Conservation (phyloP, 2,888 invertebrate genomes). For the Exocentrus adspersus region DNA sequence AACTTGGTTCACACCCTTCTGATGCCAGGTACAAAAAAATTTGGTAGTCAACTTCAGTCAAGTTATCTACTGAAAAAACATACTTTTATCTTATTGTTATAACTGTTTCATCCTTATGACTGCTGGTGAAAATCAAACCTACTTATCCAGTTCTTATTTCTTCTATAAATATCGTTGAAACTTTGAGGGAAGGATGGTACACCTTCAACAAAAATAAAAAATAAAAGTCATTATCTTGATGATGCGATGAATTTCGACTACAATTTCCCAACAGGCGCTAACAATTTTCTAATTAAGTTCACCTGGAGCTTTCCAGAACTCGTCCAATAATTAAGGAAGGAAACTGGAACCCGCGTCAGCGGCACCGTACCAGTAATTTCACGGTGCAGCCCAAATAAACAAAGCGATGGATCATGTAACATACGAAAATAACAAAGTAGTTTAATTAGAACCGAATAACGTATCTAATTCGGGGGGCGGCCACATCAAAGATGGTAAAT, state of each 20-base stretch:
- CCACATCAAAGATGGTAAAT: constrained; percentile 34
- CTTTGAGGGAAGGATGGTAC: no score
- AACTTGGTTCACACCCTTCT: no score
- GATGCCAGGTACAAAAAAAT: no score
- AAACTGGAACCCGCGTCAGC: constrained; percentile 29
- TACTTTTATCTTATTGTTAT: no score
- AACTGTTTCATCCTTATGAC: no score
- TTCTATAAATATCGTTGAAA: no score
- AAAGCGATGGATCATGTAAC: constrained; percentile 20
- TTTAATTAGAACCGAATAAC: constrained; percentile 30
- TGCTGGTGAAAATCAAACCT: no score
- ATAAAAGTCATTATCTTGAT: no score
- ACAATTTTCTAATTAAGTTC: constrained; percentile 35
- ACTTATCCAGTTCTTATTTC: no score
- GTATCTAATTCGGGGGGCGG: constrained; percentile 24
- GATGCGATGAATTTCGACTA: neutral
- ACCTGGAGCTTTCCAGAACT: constrained; percentile 32
- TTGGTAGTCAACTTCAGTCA: no score
- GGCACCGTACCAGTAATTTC: constrained; percentile 6
- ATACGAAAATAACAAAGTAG: constrained; percentile 29
- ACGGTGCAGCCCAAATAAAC: constrained; percentile 16
- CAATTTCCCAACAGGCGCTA: constrained; percentile 9
- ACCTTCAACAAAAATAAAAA: no score
- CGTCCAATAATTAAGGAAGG: constrained; percentile 39
- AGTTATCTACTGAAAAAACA: no score